Evolutionary conservation across 1,140 invertebrate species (phyloP), one percentile per base, ranked within the genome.

Genomic region (Teleopsis dalmanni): DNA sequence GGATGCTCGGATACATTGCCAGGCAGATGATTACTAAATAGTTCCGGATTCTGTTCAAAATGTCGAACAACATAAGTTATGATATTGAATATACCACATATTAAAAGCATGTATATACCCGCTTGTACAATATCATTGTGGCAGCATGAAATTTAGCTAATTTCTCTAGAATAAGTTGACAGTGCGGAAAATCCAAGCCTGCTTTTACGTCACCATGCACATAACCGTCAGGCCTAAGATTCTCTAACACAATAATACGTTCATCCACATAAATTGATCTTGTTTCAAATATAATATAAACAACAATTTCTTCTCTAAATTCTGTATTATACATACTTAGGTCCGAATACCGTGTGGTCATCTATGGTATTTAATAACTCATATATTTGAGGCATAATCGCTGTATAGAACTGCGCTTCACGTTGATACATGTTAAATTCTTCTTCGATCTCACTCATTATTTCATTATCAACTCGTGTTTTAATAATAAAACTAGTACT

Each of bases 81-180:
- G 33, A 35, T 14, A 10, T 35, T 8, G 6, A 2, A n/a, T 6
- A 35, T 8, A 16, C 33, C n/a, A 35, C n/a, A 3, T 14, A 8
- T 35, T 8, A 8, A 14, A 35, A 5, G 33, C n/a, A n/a, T n/a
- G 37, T 36, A 34, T 21, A 29, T 63, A 76, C 76, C 60, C 75
- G 74, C 57, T 76, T 71, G 44, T 71, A 72, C 47, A 78, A 49
- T 8, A 73, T 72, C 21, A 77, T 68, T 0, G 75, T 76, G 11
- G 68, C 57, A 1, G 76, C 79, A 51, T 81, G 80, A 51, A 78
- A 74, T 53, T 58, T 72, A 0, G 73, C 79, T 27, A 81, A 50
- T 52, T 74, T 73, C 8, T 62, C 59, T 8, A 81, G 50, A 6
- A 76, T 74, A 19, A 76, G 42, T 44, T 70, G 52, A 29, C 66